These are phyloP conservation scores for Ceratotherium simum DNA, from an alignment of 2,113 vertebrate species.

Conservation along the genomic window DNA sequence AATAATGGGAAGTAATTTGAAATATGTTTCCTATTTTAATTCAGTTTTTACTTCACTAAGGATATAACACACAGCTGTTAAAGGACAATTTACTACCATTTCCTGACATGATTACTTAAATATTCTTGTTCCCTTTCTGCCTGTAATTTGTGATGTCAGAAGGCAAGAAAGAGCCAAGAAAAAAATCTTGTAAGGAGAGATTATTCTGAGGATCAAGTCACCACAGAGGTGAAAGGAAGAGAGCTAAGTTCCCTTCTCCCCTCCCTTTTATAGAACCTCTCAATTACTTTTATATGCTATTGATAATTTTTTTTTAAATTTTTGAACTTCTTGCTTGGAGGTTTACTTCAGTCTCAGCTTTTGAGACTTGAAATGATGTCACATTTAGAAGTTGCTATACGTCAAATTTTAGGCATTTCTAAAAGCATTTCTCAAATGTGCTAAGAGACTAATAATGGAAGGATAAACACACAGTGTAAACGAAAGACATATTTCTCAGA, in stretches of 20 bases:
- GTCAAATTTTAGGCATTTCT: not conserved
- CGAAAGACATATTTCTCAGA: not conserved
- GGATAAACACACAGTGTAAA: not conserved
- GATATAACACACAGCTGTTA: not conserved
- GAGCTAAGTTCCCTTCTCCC: not conserved
- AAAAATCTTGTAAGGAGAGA: not conserved
- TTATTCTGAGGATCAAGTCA: not conserved
- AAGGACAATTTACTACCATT: not conserved
- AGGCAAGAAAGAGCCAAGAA: not conserved
- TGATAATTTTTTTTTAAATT: not conserved
- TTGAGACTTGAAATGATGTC: not conserved
- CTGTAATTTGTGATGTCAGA: slow-evolving; percentile 40
- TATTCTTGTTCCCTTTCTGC: not conserved
- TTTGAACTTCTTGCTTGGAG: not conserved
- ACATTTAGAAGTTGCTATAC: not conserved
- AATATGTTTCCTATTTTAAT: slow-evolving; percentile 28
- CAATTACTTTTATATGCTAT: not conserved
- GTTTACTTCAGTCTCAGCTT: not conserved
- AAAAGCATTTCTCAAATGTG: not conserved
- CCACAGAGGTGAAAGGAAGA: not conserved
- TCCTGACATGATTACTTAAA: slow-evolving; percentile 13
- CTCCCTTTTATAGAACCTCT: not conserved
- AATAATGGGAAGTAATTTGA: not conserved
- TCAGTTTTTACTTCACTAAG: not conserved
- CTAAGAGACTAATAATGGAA: not conserved